phyloP scores from a whole-genome alignment of 2,888 invertebrate genomes.

The Lissonota sp. region DNA sequence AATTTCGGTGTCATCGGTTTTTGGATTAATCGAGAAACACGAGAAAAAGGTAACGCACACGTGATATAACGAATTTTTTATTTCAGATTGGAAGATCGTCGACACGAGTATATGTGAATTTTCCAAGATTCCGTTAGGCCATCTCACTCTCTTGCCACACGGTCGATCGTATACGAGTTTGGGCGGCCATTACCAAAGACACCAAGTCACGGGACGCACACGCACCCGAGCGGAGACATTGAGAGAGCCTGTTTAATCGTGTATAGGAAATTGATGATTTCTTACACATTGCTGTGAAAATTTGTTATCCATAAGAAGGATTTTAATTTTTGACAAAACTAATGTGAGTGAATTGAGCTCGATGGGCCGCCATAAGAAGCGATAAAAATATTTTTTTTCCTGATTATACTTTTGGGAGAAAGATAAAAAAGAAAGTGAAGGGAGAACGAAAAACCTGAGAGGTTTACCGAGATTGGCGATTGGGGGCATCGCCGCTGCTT shows the following conservation, averaged over 20 bases:
- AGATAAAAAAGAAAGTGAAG: not conserved
- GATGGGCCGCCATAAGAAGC: conserved; percentile 56
- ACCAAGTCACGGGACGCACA: conserved; percentile 44
- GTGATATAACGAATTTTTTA: conserved; percentile 72
- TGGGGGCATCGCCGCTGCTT: conserved; percentile 39
- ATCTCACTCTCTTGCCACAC: conserved; percentile 56
- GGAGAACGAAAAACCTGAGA: conserved; percentile 22
- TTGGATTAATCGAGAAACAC: conserved; percentile 58
- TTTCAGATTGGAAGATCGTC: conserved; percentile 77
- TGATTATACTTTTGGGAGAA: conserved; percentile 6
- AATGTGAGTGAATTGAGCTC: conserved; percentile 79
- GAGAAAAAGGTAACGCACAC: conserved; percentile 70
- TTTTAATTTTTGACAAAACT: conserved; percentile 75
- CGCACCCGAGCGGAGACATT: conserved; percentile 28
- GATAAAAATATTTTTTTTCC: conserved; percentile 29
- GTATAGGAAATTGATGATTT: conserved; percentile 74
- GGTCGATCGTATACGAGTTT: conserved; percentile 41
- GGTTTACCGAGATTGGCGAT: conserved; percentile 27
- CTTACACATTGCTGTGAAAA: conserved; percentile 76
- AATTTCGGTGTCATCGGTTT: conserved; percentile 40
- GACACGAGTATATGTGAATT: conserved; percentile 73
- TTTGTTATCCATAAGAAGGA: conserved; percentile 78
- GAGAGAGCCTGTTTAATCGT: conserved; percentile 53
- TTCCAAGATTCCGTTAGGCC: conserved; percentile 67
- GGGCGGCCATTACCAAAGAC: conserved; percentile 44